phyloP scores from a whole-genome alignment of 2,888 invertebrate species.

The Meloe dianella region DNA sequence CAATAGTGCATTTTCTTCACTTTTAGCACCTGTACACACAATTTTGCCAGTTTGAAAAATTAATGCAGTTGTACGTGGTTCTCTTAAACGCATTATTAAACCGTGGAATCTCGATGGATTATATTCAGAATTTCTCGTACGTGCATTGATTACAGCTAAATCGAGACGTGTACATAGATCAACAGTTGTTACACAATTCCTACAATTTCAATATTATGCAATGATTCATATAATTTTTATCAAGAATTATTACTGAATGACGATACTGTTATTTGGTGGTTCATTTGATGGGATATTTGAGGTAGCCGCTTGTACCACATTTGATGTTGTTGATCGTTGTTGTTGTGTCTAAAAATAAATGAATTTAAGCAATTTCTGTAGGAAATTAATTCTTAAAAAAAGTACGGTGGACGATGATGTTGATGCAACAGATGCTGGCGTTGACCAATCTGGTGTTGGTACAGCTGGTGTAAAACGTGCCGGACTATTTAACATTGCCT shows the following conservation, averaged over 20 bases:
- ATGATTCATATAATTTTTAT: not conserved
- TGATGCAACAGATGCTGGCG: conserved; percentile 29
- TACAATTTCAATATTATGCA: conserved; percentile 56
- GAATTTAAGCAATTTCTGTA: conserved; percentile 4
- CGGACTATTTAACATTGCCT: conserved; percentile 57
- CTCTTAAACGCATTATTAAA: conserved; percentile 81
- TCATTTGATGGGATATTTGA: not conserved
- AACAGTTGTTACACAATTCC: conserved; percentile 83
- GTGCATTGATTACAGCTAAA: conserved; percentile 75
- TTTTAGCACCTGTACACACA: conserved; percentile 81
- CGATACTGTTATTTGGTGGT: conserved; percentile 31
- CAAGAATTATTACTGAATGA: conserved; percentile 1
- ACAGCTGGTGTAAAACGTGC: conserved; percentile 56
- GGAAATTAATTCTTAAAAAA: conserved; percentile 19
- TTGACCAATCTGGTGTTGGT: conserved; percentile 57
- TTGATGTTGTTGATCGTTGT: not conserved
- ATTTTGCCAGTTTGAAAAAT: conserved; percentile 84
- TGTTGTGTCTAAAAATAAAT: conserved; percentile 9
- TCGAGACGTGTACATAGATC: conserved; percentile 75
- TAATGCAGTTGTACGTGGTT: conserved; percentile 76
- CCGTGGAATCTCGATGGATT: conserved; percentile 83
- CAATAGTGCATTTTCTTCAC: conserved; percentile 77
- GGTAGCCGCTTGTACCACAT: not conserved
- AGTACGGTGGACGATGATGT: conserved; percentile 22
- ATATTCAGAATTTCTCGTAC: conserved; percentile 83